A percentile compares a stretch with the other conserved stretches of the same genome.
Conservation (phyloP, 2,797 vertebrate species). For the Aeoliscus strigatus region DNA sequence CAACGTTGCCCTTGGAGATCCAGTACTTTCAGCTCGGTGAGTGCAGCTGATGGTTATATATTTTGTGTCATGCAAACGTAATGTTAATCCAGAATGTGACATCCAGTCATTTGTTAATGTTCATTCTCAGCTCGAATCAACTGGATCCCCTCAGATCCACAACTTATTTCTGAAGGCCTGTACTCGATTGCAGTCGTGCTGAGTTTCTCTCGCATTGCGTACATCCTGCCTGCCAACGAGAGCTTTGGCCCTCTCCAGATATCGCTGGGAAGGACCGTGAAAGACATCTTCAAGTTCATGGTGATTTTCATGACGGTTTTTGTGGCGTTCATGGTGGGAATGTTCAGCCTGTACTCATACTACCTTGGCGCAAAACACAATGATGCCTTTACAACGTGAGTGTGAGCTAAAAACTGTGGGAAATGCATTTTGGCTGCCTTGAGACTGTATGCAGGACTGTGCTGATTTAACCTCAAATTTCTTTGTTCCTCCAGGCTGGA, state of each 20-base stretch:
- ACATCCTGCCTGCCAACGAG: slow-evolving; percentile 95
- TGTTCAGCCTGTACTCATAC: slow-evolving; percentile 97
- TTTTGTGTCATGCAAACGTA: background rate
- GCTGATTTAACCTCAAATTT: slow-evolving; percentile 3
- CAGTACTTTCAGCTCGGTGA: slow-evolving; percentile 93
- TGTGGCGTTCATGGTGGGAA: slow-evolving; percentile 97
- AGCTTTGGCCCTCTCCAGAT: slow-evolving; percentile 97
- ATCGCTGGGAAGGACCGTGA: slow-evolving; percentile 91
- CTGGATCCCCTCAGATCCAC: slow-evolving; percentile 93
- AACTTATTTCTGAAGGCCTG: slow-evolving; percentile 95
- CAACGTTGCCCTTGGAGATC: slow-evolving; percentile 82
- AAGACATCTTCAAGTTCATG: slow-evolving; percentile 99
- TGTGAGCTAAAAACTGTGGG: too few species aligned
- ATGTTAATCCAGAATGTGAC: background rate
- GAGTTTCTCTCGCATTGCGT: slow-evolving; percentile 95
- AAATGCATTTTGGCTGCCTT: too few species aligned
- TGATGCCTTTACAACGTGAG: slow-evolving; percentile 94
- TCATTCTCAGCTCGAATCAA: slow-evolving; percentile 83
- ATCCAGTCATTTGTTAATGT: slow-evolving; percentile 5
- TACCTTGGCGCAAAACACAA: slow-evolving; percentile 94
- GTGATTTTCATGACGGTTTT: slow-evolving; percentile 98
- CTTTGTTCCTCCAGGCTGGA: slow-evolving; percentile 79
- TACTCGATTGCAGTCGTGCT: slow-evolving; percentile 93
- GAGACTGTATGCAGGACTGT: too few species aligned
- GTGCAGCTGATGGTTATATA: slow-evolving; percentile 40